Conservation (phyloP, 2,113 vertebrate genomes). For the Triplophysa siluroides region DNA sequence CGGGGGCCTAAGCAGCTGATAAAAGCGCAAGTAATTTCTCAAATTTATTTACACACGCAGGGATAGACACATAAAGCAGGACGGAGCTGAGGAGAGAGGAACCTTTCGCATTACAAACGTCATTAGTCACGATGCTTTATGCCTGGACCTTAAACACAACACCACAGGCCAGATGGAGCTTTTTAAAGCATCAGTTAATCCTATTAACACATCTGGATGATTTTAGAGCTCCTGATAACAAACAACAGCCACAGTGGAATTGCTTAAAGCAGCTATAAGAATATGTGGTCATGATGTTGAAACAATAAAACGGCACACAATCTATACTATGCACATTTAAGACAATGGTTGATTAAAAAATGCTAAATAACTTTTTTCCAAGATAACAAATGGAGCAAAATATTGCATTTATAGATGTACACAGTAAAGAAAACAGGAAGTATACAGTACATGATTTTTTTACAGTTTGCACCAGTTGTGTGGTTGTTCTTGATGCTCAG, state of each 20-base stretch:
- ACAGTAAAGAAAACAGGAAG: too few species aligned
- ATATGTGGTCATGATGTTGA: not conserved
- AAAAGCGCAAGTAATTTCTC: conserved; percentile 36
- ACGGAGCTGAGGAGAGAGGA: not conserved
- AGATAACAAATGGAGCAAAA: too few species aligned
- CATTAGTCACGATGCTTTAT: conserved; percentile 41
- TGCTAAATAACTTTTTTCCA: too few species aligned
- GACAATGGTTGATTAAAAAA: too few species aligned
- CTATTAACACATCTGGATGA: conserved; percentile 49
- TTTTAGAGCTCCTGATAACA: not conserved
- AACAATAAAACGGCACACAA: too few species aligned
- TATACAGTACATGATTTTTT: not conserved
- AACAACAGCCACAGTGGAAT: not conserved
- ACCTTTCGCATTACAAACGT: conserved; percentile 39
- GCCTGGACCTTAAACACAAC: conserved; percentile 10
- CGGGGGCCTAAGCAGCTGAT: conserved; percentile 16
- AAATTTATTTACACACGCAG: conserved; percentile 30
- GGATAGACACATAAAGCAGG: not conserved
- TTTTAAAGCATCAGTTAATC: conserved; percentile 32
- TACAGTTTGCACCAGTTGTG: not conserved
- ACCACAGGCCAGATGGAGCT: conserved; percentile 22
- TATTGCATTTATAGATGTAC: too few species aligned
- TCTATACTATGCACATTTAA: too few species aligned
- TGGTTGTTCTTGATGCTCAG: not conserved
- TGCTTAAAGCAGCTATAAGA: not conserved